A percentile compares a stretch with the other conserved stretches of the same genome.
Conservation (phyloP, 2,113 vertebrate genomes). For the Psilopogon haemacephalus region DNA sequence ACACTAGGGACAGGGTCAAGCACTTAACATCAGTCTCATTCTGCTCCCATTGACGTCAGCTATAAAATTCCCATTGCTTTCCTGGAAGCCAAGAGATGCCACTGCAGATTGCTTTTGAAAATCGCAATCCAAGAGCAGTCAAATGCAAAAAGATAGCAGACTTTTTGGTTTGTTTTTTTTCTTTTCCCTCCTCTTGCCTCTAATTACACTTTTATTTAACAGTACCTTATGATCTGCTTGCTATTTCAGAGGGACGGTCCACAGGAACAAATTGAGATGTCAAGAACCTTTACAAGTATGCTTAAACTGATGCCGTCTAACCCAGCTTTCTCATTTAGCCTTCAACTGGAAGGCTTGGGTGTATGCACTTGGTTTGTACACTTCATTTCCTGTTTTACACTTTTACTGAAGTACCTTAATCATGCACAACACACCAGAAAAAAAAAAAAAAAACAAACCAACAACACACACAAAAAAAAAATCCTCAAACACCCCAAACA, state of each 20-base stretch:
- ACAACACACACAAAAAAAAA: too few species aligned
- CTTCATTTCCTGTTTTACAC: neutral
- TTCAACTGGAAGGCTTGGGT: neutral
- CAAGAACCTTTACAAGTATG: neutral
- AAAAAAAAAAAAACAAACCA: too few species aligned
- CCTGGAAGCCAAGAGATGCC: conserved; percentile 52
- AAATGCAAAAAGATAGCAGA: neutral
- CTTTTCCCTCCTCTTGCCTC: neutral
- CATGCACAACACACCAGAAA: neutral
- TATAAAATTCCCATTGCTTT: conserved; percentile 50
- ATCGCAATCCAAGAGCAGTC: neutral
- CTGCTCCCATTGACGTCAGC: conserved; percentile 43
- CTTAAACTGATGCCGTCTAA: neutral
- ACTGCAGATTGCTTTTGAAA: neutral
- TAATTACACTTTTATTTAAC: neutral
- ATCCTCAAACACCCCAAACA: too few species aligned
- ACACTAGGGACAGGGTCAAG: neutral
- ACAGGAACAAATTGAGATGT: neutral
- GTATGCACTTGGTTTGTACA: neutral
- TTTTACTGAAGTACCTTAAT: neutral
- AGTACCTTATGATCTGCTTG: neutral
- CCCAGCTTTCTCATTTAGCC: neutral
- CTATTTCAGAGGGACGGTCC: neutral
- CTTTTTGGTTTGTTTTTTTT: too few species aligned
- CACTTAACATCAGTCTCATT: conserved; percentile 8